Base-by-base conservation (phyloP, 2,888 invertebrate genomes). In the Bugula neritina region DNA sequence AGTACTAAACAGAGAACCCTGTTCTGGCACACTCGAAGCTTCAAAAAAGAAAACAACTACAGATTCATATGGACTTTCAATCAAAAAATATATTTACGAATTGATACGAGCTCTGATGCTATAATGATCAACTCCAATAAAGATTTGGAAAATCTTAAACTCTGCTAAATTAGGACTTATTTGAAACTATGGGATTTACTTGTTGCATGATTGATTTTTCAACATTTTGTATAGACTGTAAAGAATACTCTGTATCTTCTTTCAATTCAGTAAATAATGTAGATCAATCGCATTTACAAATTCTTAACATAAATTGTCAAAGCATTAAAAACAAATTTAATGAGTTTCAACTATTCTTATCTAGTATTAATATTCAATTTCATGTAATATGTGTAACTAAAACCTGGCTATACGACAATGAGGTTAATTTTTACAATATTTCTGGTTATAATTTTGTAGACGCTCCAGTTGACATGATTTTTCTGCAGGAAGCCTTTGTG, bases 261-360 rank as follows among this genome's bases (percentile, higher is more conserved):
- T 52, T 52, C 52, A 52, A 52, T 52, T 52, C 52, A 13, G 10
- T 52, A 52, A 13, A 52, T 21, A 52, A 52, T n/a, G n/a, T n/a
- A 52, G 52, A 52, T 52, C 52, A 52, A 52, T 52, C 52, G 21
- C 52, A 52, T 52, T 52, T 52, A 21, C 21, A 13, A 52, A 21
- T n/a, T 52, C 52, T 52, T 52, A 52, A 52, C 52, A 13, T 52
- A 21, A 52, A 52, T 10, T 52, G 52, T 52, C 52, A 52, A 52
- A 52, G 52, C 52, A 52, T 52, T 52, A 52, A 52, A 52, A 52
- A 52, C 52, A 52, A 52, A 52, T 52, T 21, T n/a, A n/a, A n/a
- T n/a, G n/a, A n/a, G n/a, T n/a, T n/a, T n/a, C n/a, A n/a, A n/a
- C n/a, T n/a, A n/a, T n/a, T n/a, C 21, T 52, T 52, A 21, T 13